These are phyloP conservation scores for Scomber scombrus DNA, from an alignment of 2,113 vertebrate species.

Conservation along the genomic window DNA sequence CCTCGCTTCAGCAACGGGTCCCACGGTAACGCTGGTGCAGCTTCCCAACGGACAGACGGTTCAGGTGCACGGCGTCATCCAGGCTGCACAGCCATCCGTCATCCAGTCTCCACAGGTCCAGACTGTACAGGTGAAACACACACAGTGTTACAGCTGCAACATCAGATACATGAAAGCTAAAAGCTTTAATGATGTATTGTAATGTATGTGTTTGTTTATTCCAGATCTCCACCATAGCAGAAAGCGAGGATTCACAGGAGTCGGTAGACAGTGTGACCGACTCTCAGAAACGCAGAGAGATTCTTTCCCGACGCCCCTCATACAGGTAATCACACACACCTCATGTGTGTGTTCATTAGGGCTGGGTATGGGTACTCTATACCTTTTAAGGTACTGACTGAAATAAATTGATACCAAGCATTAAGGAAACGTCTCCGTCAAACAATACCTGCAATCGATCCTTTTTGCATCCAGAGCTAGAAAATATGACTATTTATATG, in stretches of 20 bases:
- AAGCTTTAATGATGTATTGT: neutral
- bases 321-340: constrained; percentile 88
- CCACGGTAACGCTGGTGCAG: constrained; percentile 96
- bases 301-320: constrained; percentile 95
- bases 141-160: neutral
- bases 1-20: constrained; percentile 90
- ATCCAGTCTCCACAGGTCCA: constrained; percentile 98
- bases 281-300: constrained; percentile 97
- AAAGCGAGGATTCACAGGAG: constrained; percentile 98
- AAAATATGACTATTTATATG: no score
- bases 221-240: constrained; percentile 97
- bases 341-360: no score
- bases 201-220: constrained; percentile 7
- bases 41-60: constrained; percentile 98
- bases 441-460: no score
- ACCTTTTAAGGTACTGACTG: no score
- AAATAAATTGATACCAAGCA: no score
- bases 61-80: constrained; percentile 98
- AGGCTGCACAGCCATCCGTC: constrained; percentile 96
- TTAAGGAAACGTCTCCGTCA: no score
- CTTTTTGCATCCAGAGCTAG: no score
- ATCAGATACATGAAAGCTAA: neutral
- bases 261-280: constrained; percentile 98
- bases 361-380: no score
- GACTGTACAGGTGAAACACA: constrained; percentile 91